Conservation (phyloP, 1,140 invertebrate genomes). For the Pantala flavescens region DNA sequence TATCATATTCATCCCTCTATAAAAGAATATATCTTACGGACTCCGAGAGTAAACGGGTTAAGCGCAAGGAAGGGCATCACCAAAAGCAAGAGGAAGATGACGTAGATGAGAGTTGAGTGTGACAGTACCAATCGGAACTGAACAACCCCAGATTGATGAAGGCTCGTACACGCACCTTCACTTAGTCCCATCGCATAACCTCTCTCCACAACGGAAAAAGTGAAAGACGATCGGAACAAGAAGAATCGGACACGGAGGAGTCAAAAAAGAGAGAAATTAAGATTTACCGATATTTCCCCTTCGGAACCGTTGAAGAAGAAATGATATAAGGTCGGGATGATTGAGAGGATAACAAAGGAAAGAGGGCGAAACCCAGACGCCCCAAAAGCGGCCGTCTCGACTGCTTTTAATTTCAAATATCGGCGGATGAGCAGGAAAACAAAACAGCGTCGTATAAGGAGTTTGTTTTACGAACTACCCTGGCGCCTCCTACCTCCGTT, state of each 20-base stretch:
- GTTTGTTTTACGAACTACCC: background rate
- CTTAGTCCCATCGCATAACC: background rate
- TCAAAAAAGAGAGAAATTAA: no score
- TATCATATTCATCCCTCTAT: no score
- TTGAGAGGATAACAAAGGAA: background rate
- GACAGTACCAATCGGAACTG: background rate
- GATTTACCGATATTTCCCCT: no score
- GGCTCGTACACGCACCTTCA: background rate
- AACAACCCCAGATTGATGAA: background rate
- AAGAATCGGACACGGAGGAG: no score
- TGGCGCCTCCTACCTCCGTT: background rate
- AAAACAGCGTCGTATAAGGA: background rate
- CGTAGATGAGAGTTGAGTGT: background rate
- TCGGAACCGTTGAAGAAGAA: no score
- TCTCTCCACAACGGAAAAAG: background rate
- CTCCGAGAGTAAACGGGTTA: no score
- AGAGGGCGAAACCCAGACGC: background rate
- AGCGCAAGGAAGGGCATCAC: no score
- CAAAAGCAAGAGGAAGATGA: background rate
- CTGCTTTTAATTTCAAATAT: slow-evolving; percentile 10
- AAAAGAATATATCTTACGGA: no score
- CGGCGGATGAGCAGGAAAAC: background rate
- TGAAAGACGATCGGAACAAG: background rate
- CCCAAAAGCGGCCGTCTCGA: no score
- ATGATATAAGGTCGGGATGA: background rate